Evolutionary conservation across 2,113 vertebrate genomes (phyloP), one percentile per base, ranked within the genome.

Genomic region (Junco hyemalis): DNA sequence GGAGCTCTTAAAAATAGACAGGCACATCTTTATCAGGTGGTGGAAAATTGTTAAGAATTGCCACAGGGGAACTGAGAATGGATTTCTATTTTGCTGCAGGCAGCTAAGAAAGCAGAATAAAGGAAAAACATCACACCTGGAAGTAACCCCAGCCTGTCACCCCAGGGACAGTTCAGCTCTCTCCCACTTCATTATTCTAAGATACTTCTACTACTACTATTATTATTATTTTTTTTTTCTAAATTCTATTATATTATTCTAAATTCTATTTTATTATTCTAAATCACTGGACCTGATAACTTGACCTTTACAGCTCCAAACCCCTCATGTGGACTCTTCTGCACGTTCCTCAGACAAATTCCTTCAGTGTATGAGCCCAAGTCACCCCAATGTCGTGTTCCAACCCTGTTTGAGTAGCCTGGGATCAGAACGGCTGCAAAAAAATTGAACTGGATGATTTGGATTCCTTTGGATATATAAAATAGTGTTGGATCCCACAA

Each of bases 291-390:
- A 44, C 9, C 15, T 33, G 35, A 40, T 31, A 61, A 56, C 15
- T 22, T 60, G 28, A 71, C 38, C 10, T 76, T 44, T 15, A n/a
- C 17, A 89, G 26, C 73, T 50, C 54, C 85, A 69, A 50, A 48
- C 7, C 22, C 70, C 19, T 38, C 13, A 3, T 3, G 4, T 31
- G 38, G 33, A n/a, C 23, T n/a, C 33, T 35, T 29, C 70, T 57
- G 21, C 33, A 53, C 0, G 2, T 38, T 54, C 25, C 38, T 65
- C 29, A 44, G 23, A 50, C 11, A 23, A 51, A 64, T 16, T 25
- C n/a, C 17, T 23, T 23, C n/a, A 15, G 31, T 18, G 15, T 12
- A 8, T 0, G 40, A n/a, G 21, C 6, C 23, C 9, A 2, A n/a
- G 54, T 7, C 21, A 35, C 9, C 33, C 24, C 47, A 28, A 22